Conservation (phyloP, 2,113 vertebrate species). For the Marcusenius ussheri region DNA sequence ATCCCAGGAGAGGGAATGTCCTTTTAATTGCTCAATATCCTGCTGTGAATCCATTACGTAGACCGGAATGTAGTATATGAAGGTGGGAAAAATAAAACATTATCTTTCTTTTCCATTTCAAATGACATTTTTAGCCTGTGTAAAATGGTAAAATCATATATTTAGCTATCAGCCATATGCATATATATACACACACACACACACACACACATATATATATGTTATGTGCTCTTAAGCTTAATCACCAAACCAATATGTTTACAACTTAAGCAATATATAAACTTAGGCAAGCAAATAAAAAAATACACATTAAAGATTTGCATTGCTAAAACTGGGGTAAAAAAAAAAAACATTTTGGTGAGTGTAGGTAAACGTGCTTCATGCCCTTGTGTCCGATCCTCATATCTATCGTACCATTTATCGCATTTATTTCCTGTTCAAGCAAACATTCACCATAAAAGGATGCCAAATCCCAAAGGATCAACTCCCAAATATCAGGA, state of each 20-base stretch:
- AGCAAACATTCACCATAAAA: not conserved
- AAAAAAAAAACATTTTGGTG: not conserved
- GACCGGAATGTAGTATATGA: not conserved
- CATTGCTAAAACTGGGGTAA: not conserved
- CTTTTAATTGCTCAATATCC: slow-evolving; percentile 1
- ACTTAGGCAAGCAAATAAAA: not conserved
- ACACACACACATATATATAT: not conserved
- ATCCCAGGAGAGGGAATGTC: not conserved
- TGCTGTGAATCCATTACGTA: not conserved
- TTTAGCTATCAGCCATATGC: not conserved
- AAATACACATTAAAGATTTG: not conserved
- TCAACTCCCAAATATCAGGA: not conserved
- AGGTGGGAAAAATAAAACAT: not conserved
- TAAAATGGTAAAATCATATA: not conserved
- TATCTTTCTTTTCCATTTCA: slow-evolving; percentile 1
- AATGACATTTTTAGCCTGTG: not conserved
- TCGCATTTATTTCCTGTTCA: not conserved
- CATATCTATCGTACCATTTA: not conserved
- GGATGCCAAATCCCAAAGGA: not conserved
- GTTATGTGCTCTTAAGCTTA: not conserved
- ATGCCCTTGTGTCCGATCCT: not conserved
- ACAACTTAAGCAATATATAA: not conserved
- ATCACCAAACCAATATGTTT: not conserved
- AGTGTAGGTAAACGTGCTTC: not conserved
- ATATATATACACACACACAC: not conserved